phyloP scores from a whole-genome alignment of 2,113 vertebrate species.

The Microcebus tavaratra region DNA sequence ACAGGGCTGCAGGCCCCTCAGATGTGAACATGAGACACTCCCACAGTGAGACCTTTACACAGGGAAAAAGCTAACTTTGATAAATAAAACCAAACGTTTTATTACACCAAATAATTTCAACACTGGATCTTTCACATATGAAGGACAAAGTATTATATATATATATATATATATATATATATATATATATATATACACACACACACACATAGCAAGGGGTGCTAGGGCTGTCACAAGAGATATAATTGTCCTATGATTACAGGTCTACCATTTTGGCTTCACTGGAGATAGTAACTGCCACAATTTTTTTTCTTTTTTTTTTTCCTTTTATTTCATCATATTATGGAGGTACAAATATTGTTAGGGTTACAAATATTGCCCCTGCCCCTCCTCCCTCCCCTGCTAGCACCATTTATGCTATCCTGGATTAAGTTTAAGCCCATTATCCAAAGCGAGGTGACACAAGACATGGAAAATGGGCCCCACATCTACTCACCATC shows the following conservation, averaged over 20 bases:
- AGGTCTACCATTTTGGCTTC: slow-evolving; percentile 82
- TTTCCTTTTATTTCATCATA: too few species aligned
- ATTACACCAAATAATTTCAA: slow-evolving; percentile 92
- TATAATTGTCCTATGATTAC: slow-evolving; percentile 83
- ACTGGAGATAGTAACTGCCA: slow-evolving; percentile 68
- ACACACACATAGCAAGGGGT: slow-evolving; percentile 84
- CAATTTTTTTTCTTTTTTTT: too few species aligned
- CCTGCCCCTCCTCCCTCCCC: too few species aligned
- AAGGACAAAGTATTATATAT: slow-evolving; percentile 87
- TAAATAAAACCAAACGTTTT: slow-evolving; percentile 92
- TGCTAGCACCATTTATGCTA: too few species aligned
- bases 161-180: slow-evolving; percentile 79
- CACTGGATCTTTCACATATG: slow-evolving; percentile 90
- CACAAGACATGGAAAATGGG: too few species aligned
- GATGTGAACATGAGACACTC: slow-evolving; percentile 57
- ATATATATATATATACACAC: slow-evolving; percentile 73
- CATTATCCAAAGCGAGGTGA: too few species aligned
- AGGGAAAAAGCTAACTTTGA: slow-evolving; percentile 89
- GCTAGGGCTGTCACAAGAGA: slow-evolving; percentile 85
- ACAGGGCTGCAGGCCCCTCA: slow-evolving; percentile 26
- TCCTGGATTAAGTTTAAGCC: too few species aligned
- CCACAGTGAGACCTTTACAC: slow-evolving; percentile 83
- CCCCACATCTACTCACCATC: too few species aligned
- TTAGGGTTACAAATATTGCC: too few species aligned
- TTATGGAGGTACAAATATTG: too few species aligned